phyloP scores from a whole-genome alignment of 2,888 invertebrate species.

The Lamproptera curius region DNA sequence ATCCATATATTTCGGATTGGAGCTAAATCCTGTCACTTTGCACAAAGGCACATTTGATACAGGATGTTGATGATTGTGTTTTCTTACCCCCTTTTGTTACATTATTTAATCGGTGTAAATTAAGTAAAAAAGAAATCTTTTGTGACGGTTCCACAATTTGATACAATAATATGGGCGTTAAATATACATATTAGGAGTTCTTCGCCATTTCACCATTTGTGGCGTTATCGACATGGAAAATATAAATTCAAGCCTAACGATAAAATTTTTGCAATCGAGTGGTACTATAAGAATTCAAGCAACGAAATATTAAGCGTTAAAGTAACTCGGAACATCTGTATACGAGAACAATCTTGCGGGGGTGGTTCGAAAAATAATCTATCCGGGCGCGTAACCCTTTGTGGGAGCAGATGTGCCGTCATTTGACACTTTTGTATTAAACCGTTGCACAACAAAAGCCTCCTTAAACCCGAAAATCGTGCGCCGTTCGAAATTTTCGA shows the following conservation, averaged over 20 bases:
- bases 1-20: slow-evolving; percentile 65
- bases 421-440: slow-evolving; percentile 79
- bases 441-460: slow-evolving; percentile 77
- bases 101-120: too few species aligned
- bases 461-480: slow-evolving; percentile 76
- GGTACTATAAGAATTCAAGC: neutral
- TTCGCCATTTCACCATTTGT: too few species aligned
- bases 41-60: slow-evolving; percentile 33
- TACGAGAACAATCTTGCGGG: slow-evolving; percentile 73
- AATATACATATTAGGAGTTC: too few species aligned
- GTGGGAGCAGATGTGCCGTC: slow-evolving; percentile 76
- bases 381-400: slow-evolving; percentile 72
- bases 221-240: too few species aligned
- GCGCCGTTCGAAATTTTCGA: slow-evolving; percentile 66
- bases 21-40: slow-evolving; percentile 53
- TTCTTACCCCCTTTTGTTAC: too few species aligned
- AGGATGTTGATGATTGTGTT: too few species aligned
- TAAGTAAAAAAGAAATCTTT: too few species aligned
- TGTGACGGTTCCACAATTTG: too few species aligned
- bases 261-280: neutral
- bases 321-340: slow-evolving; percentile 63
- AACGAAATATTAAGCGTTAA: slow-evolving; percentile 26
- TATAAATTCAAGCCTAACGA: neutral
- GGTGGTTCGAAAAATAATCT: slow-evolving; percentile 76
- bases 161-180: too few species aligned